These are phyloP conservation scores for Drosophila anomelani DNA, from an alignment of 2,888 invertebrate genomes.

Conservation along the genomic window DNA sequence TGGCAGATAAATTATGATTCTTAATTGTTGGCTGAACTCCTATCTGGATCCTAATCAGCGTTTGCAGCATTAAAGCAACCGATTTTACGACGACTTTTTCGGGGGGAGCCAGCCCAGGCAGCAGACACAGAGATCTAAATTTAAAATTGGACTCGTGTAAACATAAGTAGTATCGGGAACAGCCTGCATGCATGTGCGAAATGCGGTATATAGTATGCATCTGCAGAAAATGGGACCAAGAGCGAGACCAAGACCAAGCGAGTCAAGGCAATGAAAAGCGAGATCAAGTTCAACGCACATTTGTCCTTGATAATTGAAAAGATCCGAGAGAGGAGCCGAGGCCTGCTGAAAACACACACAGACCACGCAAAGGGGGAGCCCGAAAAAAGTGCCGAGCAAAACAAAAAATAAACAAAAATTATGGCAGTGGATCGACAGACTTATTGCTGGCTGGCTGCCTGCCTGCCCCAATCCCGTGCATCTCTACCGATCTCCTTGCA, in stretches of 20 bases:
- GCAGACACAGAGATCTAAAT: conserved; percentile 61
- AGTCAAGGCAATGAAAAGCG: conserved; percentile 69
- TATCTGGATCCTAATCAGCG: conserved; percentile 65
- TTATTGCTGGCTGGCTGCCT: conserved; percentile 60
- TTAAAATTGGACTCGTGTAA: conserved; percentile 61
- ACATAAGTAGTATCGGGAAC: conserved; percentile 53
- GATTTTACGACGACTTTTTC: conserved; percentile 64
- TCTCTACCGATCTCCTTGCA: conserved; percentile 15
- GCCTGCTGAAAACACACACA: conserved; percentile 22
- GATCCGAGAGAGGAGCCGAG: conserved; percentile 9
- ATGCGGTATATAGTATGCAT: conserved; percentile 20
- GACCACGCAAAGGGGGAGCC: conserved; percentile 57
- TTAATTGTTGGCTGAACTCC: conserved; percentile 63
- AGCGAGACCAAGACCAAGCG: conserved; percentile 14
- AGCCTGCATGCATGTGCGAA: conserved; percentile 13
- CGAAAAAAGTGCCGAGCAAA: conserved; percentile 57
- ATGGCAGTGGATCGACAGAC: conserved; percentile 80
- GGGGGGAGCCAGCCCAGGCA: conserved; percentile 18
- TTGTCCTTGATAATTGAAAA: conserved; percentile 79
- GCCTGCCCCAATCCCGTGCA: neutral
- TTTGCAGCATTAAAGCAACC: conserved; percentile 64
- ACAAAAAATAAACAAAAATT: conserved; percentile 73
- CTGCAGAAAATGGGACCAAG: conserved; percentile 41
- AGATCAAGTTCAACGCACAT: conserved; percentile 81
- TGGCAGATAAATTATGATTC: conserved; percentile 67